Base-by-base conservation (phyloP, 2,797 vertebrate genomes). In the Eulemur mongoz region DNA sequence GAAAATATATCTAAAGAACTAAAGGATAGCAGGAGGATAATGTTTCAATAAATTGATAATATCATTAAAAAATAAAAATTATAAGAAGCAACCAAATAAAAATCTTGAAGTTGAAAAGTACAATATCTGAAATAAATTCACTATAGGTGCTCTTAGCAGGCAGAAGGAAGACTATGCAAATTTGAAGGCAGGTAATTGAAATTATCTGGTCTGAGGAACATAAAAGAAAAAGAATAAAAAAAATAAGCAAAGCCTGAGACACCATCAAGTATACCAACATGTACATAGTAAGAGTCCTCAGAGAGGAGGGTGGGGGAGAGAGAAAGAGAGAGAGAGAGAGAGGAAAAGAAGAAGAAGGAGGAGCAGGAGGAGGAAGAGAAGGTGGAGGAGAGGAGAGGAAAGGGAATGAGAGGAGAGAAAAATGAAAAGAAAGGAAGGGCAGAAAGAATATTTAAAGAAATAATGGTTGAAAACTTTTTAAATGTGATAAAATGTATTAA, bases 391-490 rank as follows among this genome's bases (percentile, higher is more conserved):
- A 22, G 2, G 11, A 25, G 27, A 7, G 25, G 48, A 18, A 13
- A 2, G 22, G 43, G 14, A 27, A 38, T 4, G 48, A 50, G 35
- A 27, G 4, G 17, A 38, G 48, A 72, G 15, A 32, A 48, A 8
- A 15, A 38, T 12, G 61, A 54, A 67, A 10, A 81, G 18, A 35
- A 69, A 15, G 4, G 4, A 73, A 48, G 1, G 27, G 3, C 27
- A 50, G 45, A 81, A 89, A 57, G 57, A 25, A 11, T 50, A 70
- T 38, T 70, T 63, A 54, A 78, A 76, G 69, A 94, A 59, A 38
- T 73, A 93, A 65, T 78, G 32, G 14, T 63, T 92, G 14, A 57
- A 89, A 59, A 35, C 11, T 89, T 95, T 27, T 32, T 23, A 59
- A 83, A n/a, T 30, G 12, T 85, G 22, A 20, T 84, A 52, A 73